Base-by-base conservation (phyloP, 2,888 invertebrate species). In the Clunio marinus region DNA sequence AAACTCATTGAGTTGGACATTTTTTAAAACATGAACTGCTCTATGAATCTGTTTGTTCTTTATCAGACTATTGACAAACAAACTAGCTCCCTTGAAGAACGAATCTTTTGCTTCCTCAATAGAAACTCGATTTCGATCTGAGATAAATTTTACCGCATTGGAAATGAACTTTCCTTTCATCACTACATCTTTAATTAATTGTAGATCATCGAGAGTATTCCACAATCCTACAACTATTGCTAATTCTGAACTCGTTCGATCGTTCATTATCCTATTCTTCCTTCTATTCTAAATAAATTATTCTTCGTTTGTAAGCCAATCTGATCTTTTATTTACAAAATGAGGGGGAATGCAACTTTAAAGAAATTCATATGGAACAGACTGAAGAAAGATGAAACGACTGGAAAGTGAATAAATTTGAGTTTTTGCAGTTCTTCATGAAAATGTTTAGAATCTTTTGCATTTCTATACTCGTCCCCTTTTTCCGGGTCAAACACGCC, bases 151-250 rank as follows among this genome's bases (percentile, higher is more conserved):
- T 20, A 66, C 22, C 2, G 55, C 24, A 25, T 66, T 66, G 3
- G 46, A 46, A 7, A 79, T 74, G 71, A 76, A 72, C 51, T 77
- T 77, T 27, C 79, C 79, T 69, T 78, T 79, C n/a, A 78, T 78
- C 41, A 77, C 78, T 24, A 78, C 72, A 17, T 73, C 72, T 45
- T 70, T 70, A n/a, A 72, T 69, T 10, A 72, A 69, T 2, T 69
- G 76, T 69, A 76, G 75, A 69, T 78, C 77, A 45, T 37, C 46
- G 1, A 69, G 28, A 15, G 66, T 55, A 13, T 59, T 65, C 71
- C 71, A 71, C 25, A 35, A 15, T 3, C 10, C 15, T 66, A 55
- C 66, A 1, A 66, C 17, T 8, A 25, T 35, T 13, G 46, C 24
- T 13, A 51, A 15, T 15, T 66, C 66, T 24, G 28, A 32, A n/a